A percentile compares a stretch with the other conserved stretches of the same genome.
Evolutionary conservation across 2,888 invertebrate species (phyloP).

Genomic region (Sphaeridia pumilis): DNA sequence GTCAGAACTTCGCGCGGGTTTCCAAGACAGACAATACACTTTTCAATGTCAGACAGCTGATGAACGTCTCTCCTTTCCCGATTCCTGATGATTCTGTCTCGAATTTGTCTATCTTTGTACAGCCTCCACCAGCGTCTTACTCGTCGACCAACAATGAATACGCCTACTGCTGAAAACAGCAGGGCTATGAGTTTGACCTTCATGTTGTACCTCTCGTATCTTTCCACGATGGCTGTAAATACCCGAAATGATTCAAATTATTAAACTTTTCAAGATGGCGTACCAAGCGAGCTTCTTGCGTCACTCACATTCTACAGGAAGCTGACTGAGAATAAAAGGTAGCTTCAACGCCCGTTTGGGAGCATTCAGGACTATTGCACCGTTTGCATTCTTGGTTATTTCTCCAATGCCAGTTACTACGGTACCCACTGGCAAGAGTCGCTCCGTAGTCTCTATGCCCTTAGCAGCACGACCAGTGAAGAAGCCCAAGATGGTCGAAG

Average conservation of each 20-base stretch:
- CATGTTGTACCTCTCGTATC: conserved; percentile 9
- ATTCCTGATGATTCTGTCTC: conserved; percentile 26
- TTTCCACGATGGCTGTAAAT: conserved; percentile 19
- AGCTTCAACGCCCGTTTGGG: conserved; percentile 15
- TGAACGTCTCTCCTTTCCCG: conserved; percentile 24
- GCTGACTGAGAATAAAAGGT: conserved; percentile 29
- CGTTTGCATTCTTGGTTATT: conserved; percentile 21
- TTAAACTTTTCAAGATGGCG: background rate
- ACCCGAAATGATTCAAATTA: background rate
- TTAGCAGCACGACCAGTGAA: conserved; percentile 32
- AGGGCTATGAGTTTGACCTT: conserved; percentile 22
- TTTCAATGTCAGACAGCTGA: conserved; percentile 26
- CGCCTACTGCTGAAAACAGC: conserved; percentile 23
- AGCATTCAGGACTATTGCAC: conserved; percentile 21
- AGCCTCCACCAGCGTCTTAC: conserved; percentile 22
- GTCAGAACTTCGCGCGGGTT: conserved; percentile 40
- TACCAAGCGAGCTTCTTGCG: background rate
- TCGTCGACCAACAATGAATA: conserved; percentile 22
- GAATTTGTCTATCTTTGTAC: conserved; percentile 21
- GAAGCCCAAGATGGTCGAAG: conserved; percentile 33
- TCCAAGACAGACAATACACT: conserved; percentile 40
- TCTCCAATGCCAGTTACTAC: conserved; percentile 32
- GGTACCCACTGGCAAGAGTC: conserved; percentile 30
- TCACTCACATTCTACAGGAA: conserved; percentile 30
- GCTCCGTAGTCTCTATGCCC: conserved; percentile 33